These are phyloP conservation scores for Candidula unifasciata DNA, from an alignment of 2,888 invertebrate genomes.

Conservation along the genomic window DNA sequence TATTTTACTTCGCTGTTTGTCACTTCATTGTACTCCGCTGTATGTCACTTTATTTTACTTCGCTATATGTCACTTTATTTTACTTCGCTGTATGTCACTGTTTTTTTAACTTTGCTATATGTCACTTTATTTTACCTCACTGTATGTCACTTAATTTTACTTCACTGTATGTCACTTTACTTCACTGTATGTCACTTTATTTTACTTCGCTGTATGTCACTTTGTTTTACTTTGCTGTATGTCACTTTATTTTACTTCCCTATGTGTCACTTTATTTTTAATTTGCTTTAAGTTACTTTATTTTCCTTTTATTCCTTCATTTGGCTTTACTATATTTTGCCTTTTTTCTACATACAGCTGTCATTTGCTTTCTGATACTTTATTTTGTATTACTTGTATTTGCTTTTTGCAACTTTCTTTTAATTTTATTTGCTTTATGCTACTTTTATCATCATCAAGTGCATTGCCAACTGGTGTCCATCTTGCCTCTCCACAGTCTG, in stretches of 20 bases:
- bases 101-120: not conserved
- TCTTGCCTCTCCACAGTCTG: no score
- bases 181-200: no score
- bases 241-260: not conserved
- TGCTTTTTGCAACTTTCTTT: not conserved
- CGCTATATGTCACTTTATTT: no score
- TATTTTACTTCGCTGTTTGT: no score
- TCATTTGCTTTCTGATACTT: constrained; percentile 23
- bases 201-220: no score
- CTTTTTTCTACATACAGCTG: constrained; percentile 10
- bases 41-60: not conserved
- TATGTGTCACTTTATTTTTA: not conserved
- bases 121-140: not conserved
- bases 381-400: not conserved
- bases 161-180: no score
- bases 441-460: no score
- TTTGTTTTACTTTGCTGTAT: no score
- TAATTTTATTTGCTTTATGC: not conserved
- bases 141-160: not conserved
- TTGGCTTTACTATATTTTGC: not conserved
- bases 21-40: no score
- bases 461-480: no score
- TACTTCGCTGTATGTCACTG: not conserved
- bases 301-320: constrained; percentile 21
- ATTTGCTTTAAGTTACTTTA: not conserved